Base-by-base conservation (phyloP, 2,888 invertebrate genomes). In the Tetranychus piercei region DNA sequence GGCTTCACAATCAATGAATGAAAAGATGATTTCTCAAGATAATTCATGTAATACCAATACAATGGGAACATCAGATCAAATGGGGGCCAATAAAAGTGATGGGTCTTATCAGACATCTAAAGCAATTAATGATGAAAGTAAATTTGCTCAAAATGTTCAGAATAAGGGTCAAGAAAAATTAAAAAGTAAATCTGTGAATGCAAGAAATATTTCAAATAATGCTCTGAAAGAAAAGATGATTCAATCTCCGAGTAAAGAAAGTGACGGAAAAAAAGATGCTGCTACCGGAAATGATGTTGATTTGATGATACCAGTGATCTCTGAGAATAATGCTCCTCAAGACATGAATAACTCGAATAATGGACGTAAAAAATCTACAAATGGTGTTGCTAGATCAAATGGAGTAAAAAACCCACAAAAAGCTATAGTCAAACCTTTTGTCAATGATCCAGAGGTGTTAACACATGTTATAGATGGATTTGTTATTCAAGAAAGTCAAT, bases 401-500 rank as follows among this genome's bases (percentile, higher is more conserved):
- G 65, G 22, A 9, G 15, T 18, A 9, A 74, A 76, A 76, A 45
- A 15, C 20, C 78, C 77, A 22, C 79, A 79, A 20, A 78, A 76
- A 71, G 78, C 78, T 0, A 78, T 78, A 15, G 78, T 78, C 7
- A 78, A 78, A 73, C 78, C 78, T 11, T 69, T 9, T 23, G 4
- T 69, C 22, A 67, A 34, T 44, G 65, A 43, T 11, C 91, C 91
- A 22, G 93, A 94, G 81, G 92, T 96, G 8, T 84, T 96, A 74
- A 95, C 95, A 0, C 96, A 96, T 82, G 92, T 95, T 43, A 95
- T 96, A 77, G 95, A 94, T 82, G 95, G 94, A 74, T 95, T 93
- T 82, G 91, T 96, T 8, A 95, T 96, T 79, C 94, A 94, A 82
- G 96, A 96, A 85, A 92, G 87, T 81, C 80, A 81, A 15, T 84